Conservation (phyloP, 2,888 invertebrate genomes). For the Hydrotaea diabolus region DNA sequence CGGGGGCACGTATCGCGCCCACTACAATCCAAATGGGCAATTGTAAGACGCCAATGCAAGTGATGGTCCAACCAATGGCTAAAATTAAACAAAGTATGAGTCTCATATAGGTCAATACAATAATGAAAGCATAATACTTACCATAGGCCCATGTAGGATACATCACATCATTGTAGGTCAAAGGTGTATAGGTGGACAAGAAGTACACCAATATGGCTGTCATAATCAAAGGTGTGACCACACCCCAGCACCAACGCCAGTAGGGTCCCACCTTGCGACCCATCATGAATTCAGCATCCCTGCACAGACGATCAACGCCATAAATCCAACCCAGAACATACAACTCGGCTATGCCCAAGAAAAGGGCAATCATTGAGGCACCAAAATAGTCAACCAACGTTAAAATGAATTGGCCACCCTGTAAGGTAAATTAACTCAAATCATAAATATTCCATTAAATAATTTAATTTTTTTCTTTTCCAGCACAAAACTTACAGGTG, state of each 20-base stretch:
- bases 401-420: constrained; percentile 89
- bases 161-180: constrained; percentile 83
- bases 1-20: constrained; percentile 76
- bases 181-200: constrained; percentile 83
- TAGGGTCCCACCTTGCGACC: constrained; percentile 85
- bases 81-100: not conserved
- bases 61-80: constrained; percentile 82
- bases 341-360: constrained; percentile 85
- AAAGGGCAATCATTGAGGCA: constrained; percentile 87
- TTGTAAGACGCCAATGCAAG: constrained; percentile 82
- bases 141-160: constrained; percentile 86
- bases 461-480: too few species aligned
- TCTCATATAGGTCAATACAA: too few species aligned
- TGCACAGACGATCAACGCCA: constrained; percentile 85
- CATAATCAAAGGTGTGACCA: constrained; percentile 88
- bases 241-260: constrained; percentile 90
- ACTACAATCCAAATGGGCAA: constrained; percentile 81
- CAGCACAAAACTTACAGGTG: constrained; percentile 83
- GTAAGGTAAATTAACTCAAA: constrained; percentile 23
- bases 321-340: constrained; percentile 88
- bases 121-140: constrained; percentile 75
- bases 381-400: constrained; percentile 89
- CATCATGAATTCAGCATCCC: constrained; percentile 91
- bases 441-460: not conserved
- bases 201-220: constrained; percentile 87